Conservation (phyloP, 2,797 vertebrate genomes). For the Antrozous pallidus region DNA sequence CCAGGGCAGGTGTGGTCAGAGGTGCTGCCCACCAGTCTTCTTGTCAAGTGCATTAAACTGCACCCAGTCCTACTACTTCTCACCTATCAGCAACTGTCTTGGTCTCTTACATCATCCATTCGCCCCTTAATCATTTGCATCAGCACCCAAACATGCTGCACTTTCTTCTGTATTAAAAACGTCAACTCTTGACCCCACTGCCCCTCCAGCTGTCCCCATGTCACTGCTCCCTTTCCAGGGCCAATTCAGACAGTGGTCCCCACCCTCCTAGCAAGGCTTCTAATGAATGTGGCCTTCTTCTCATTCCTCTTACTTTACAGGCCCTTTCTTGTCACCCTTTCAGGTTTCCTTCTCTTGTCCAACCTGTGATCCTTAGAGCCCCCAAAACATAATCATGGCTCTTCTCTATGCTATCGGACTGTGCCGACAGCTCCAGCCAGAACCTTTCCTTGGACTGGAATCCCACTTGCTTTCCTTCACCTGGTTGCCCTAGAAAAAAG, state of each 20-base stretch:
- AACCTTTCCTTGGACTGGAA: neutral
- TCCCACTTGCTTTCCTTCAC: neutral
- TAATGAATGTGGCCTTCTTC: neutral
- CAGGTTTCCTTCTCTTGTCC: neutral
- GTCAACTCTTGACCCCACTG: neutral
- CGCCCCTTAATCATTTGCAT: neutral
- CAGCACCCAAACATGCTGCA: neutral
- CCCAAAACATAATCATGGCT: neutral
- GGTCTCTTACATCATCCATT: neutral
- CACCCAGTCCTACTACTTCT: neutral
- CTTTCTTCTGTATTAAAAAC: neutral
- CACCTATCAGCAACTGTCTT: neutral
- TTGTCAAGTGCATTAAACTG: neutral
- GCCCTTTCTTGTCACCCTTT: neutral
- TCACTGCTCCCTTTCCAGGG: neutral
- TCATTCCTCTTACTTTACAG: neutral
- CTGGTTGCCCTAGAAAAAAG: neutral
- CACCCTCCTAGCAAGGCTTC: neutral
- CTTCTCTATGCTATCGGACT: neutral
- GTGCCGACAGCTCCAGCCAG: neutral
- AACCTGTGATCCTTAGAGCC: neutral
- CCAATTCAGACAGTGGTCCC: neutral
- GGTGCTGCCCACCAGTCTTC: neutral
- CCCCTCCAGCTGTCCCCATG: neutral
- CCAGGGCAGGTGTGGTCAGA: neutral